These are phyloP conservation scores for Gymnogyps californianus DNA, from an alignment of 2,113 vertebrate species.

Conservation along the genomic window DNA sequence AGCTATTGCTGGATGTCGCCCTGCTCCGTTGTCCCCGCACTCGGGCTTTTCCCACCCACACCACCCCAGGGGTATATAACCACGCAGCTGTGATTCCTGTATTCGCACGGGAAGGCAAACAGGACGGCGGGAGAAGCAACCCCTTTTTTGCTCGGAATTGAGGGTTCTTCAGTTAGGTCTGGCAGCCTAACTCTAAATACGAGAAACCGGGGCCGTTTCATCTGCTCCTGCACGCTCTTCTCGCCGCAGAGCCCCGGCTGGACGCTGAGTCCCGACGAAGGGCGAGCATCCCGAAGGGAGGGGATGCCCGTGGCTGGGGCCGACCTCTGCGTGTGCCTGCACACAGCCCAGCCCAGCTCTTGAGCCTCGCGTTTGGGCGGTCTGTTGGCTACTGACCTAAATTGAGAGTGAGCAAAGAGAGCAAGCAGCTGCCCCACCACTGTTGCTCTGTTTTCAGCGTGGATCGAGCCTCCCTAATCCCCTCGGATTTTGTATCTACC, in stretches of 20 bases:
- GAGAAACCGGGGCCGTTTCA: rapidly evolving
- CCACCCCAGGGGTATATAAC: neutral
- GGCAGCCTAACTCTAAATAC: rapidly evolving
- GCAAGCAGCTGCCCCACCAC: slow-evolving; percentile 63
- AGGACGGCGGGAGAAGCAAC: too few species aligned
- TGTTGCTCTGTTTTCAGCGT: slow-evolving; percentile 75
- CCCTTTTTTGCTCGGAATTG: neutral
- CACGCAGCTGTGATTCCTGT: neutral
- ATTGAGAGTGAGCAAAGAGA: slow-evolving; percentile 59
- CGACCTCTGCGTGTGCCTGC: neutral
- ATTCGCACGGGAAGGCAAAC: rapidly evolving
- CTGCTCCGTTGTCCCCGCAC: neutral
- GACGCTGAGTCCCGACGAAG: rapidly evolving
- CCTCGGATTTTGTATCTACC: slow-evolving; percentile 90
- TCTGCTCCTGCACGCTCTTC: neutral
- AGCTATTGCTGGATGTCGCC: neutral
- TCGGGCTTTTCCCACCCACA: neutral
- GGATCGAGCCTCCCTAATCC: slow-evolving; percentile 90
- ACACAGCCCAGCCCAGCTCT: neutral
- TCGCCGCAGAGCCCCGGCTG: rapidly evolving
- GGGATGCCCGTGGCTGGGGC: neutral
- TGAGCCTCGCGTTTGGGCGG: neutral
- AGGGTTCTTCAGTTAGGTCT: neutral
- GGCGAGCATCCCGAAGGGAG: rapidly evolving
- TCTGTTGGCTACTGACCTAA: slow-evolving; percentile 65